Evolutionary conservation across 2,113 vertebrate genomes (phyloP).

Genomic region (Notothenia rossii): DNA sequence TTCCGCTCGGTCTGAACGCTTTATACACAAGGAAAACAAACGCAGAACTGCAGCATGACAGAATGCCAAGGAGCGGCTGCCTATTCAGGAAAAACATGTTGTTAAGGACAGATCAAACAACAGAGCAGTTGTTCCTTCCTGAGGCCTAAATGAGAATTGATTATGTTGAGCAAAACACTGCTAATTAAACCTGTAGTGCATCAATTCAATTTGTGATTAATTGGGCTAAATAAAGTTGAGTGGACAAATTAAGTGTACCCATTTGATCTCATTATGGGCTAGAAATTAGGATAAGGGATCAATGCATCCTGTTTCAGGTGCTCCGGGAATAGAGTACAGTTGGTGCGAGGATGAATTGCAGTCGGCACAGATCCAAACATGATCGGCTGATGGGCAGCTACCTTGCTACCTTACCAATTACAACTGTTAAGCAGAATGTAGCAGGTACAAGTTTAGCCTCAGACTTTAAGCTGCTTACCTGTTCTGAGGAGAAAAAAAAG

Average conservation of each 20-base stretch:
- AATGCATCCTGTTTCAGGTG: conserved; percentile 58
- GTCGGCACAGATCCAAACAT: conserved; percentile 53
- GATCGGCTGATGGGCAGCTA: conserved; percentile 54
- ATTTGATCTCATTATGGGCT: conserved; percentile 79
- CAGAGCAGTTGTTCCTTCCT: conserved; percentile 53
- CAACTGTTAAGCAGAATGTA: conserved; percentile 63
- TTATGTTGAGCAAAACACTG: conserved; percentile 75
- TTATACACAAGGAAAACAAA: conserved; percentile 60
- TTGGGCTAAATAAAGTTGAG: conserved; percentile 80
- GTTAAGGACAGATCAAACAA: conserved; percentile 68
- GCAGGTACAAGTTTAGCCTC: conserved; percentile 55
- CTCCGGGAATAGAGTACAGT: conserved; percentile 59
- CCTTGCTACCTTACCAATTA: conserved; percentile 66
- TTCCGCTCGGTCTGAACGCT: conserved; percentile 61
- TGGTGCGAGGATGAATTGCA: conserved; percentile 27
- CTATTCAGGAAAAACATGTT: conserved; percentile 58
- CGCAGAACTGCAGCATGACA: conserved; percentile 55
- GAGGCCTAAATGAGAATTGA: conserved; percentile 78
- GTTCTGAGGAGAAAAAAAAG: conserved; percentile 38
- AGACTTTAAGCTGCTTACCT: conserved; percentile 75
- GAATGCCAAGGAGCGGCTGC: conserved; percentile 52
- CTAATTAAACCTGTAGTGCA: conserved; percentile 79
- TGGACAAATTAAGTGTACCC: conserved; percentile 79
- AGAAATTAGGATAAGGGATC: conserved; percentile 78
- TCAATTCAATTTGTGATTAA: conserved; percentile 81